These are phyloP conservation scores for Hedya salicella DNA, from an alignment of 2,888 invertebrate genomes.

Conservation along the genomic window DNA sequence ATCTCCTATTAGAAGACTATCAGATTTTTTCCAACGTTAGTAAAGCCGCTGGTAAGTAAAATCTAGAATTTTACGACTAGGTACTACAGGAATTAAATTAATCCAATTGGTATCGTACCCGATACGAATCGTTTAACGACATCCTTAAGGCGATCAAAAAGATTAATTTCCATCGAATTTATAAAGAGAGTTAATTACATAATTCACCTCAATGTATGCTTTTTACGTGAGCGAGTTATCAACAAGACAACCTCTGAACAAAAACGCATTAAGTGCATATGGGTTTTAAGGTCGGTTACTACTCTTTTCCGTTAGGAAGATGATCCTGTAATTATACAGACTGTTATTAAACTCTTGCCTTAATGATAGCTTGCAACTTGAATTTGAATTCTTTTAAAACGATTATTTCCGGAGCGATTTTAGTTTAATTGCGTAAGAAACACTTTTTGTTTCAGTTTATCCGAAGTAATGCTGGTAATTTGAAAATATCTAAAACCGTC, in stretches of 20 bases:
- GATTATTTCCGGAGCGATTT: conserved; percentile 31
- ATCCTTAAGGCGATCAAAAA: conserved; percentile 24
- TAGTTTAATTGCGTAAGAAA: conserved; percentile 24
- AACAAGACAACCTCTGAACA: not conserved
- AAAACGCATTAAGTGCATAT: not conserved
- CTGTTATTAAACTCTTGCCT: conserved; percentile 28
- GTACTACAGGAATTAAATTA: too few relatives aligned
- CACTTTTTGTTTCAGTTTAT: conserved; percentile 24
- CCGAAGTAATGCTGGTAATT: conserved; percentile 2
- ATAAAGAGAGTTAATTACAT: conserved; percentile 21
- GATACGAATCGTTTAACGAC: conserved; percentile 14
- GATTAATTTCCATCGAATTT: conserved; percentile 22
- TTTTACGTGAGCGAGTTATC: conserved; percentile 26
- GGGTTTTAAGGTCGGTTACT: not conserved
- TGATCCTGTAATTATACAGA: conserved; percentile 22
- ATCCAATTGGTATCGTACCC: too few relatives aligned
- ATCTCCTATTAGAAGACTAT: too few relatives aligned
- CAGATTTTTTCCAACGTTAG: too few relatives aligned
- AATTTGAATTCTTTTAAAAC: conserved; percentile 30
- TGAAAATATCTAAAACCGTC: not conserved
- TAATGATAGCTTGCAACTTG: conserved; percentile 28
- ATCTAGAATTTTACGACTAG: too few relatives aligned
- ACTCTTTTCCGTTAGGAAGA: conserved; percentile 1
- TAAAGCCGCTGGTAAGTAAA: too few relatives aligned
- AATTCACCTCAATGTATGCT: conserved; percentile 27